A percentile compares a stretch with the other conserved stretches of the same genome.
phyloP scores from a whole-genome alignment of 2,797 vertebrate species.

The Gallinago stenura region DNA sequence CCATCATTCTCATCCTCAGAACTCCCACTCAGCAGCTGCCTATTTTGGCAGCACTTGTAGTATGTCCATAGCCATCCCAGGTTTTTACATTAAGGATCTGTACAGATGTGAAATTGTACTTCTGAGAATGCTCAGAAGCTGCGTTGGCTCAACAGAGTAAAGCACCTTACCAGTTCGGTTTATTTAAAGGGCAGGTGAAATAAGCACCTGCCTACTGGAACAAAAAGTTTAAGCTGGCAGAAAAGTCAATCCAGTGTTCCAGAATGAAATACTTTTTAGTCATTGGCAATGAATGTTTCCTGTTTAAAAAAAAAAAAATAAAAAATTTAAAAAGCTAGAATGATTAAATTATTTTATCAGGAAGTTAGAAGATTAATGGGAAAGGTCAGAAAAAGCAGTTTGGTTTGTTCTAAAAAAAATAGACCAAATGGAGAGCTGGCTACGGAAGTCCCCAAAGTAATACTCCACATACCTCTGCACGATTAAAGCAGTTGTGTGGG shows the following conservation, averaged over 20 bases:
- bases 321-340: rapidly evolving
- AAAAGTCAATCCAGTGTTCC: not conserved
- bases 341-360: not conserved
- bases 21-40: slow-evolving; percentile 72
- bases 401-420: not conserved
- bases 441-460: not conserved
- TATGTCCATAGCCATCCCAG: not conserved
- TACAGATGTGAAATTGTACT: slow-evolving; percentile 7
- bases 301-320: not conserved
- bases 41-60: slow-evolving; percentile 40
- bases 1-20: slow-evolving; percentile 31
- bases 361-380: not conserved
- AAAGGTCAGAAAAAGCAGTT: not conserved
- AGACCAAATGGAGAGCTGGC: not conserved
- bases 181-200: slow-evolving; percentile 55
- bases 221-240: not conserved
- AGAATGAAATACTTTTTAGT: not conserved
- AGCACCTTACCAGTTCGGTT: slow-evolving; percentile 28
- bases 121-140: slow-evolving; percentile 19
- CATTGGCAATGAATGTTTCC: not conserved
- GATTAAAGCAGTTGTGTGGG: not conserved
- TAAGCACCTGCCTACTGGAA: slow-evolving; percentile 39
- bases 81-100: slow-evolving; percentile 54
- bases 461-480: not conserved
- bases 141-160: not conserved